Percentiles rank a stretch among this genome's conserved stretches.
Conservation (phyloP, 2,113 vertebrate genomes). For the Lampris megalopsis region DNA sequence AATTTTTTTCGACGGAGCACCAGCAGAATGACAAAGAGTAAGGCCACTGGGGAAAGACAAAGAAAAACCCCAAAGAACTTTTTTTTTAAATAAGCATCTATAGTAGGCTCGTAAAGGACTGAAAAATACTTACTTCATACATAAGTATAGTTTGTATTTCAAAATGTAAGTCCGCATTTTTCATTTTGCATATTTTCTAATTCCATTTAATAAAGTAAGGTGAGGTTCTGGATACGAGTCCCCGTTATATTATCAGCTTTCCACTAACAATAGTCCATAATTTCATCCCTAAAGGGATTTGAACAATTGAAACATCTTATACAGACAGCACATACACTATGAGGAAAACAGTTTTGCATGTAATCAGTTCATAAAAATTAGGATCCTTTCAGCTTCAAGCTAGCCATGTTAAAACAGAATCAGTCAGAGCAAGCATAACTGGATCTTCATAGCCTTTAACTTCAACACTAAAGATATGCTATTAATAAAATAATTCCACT, state of each 20-base stretch:
- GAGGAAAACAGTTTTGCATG: conserved; percentile 8
- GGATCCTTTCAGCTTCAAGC: conserved; percentile 1
- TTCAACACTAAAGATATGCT: background rate
- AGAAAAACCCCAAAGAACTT: conserved; percentile 4
- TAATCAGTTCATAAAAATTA: conserved; percentile 11
- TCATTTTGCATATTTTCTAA: conserved; percentile 24
- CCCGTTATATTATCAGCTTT: too few relatives aligned
- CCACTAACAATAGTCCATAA: background rate
- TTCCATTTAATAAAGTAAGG: too few relatives aligned
- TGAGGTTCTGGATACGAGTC: too few relatives aligned
- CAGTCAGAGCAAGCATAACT: conserved; percentile 1
- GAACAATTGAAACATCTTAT: background rate
- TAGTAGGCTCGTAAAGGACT: background rate
- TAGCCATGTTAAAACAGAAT: conserved; percentile 7
- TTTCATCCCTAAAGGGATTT: background rate
- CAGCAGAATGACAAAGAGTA: conserved; percentile 80
- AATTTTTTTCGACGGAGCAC: conserved; percentile 77
- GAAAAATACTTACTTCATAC: background rate
- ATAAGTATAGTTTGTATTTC: conserved; percentile 32
- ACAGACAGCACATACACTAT: background rate
- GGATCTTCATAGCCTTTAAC: background rate
- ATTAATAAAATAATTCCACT: background rate
- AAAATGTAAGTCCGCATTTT: background rate
- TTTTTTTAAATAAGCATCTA: background rate
- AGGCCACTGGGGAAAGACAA: conserved; percentile 74